Conservation (phyloP, 2,113 vertebrate species). For the Vidua macroura region DNA sequence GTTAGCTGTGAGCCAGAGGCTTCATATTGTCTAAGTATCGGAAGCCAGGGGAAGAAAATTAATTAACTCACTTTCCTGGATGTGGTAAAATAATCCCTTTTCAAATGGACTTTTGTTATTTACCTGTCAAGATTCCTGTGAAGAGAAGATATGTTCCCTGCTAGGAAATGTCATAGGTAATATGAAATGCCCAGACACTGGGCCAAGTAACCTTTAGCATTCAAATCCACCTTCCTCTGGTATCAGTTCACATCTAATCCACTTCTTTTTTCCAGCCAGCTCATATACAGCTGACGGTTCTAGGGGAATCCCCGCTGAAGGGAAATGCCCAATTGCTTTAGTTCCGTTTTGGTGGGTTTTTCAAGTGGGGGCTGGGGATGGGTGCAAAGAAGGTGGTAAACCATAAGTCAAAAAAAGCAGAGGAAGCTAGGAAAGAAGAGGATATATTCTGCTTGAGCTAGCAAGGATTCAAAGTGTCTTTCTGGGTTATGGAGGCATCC, state of each 20-base stretch:
- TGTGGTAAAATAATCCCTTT: not conserved
- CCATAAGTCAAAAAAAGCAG: not conserved
- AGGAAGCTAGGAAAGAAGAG: not conserved
- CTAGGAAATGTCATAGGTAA: not conserved
- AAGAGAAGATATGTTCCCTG: not conserved
- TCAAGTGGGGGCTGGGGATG: not conserved
- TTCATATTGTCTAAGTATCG: not conserved
- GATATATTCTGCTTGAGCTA: not conserved
- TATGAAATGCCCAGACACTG: not conserved
- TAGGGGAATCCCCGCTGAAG: conserved; percentile 2
- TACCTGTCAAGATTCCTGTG: not conserved
- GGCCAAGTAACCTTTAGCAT: not conserved
- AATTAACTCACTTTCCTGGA: not conserved
- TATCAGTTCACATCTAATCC: not conserved
- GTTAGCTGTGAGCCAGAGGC: not conserved
- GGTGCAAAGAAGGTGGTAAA: not conserved
- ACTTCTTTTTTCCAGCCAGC: not conserved
- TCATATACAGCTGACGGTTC: not conserved
- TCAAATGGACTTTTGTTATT: not conserved
- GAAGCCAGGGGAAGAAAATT: not conserved
- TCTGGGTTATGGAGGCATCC: not conserved
- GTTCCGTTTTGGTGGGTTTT: conserved; percentile 10
- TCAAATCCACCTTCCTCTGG: not conserved
- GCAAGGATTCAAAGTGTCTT: not conserved
- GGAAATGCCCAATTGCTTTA: not conserved